A percentile compares a stretch with the other conserved stretches of the same genome.
These are phyloP conservation scores for Deilephila elpenor DNA, from an alignment of 2,888 invertebrate species.

Conservation along the genomic window DNA sequence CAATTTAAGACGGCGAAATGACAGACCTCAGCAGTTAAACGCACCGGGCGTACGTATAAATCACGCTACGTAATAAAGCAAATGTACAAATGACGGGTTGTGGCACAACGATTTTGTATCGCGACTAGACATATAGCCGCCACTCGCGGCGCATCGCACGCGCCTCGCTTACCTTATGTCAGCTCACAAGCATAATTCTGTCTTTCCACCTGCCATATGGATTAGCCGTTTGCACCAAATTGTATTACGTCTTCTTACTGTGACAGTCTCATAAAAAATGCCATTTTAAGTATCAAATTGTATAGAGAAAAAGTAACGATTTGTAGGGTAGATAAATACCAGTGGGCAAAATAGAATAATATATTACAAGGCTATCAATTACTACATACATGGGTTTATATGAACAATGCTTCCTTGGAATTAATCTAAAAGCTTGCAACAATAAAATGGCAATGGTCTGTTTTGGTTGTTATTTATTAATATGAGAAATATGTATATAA, in stretches of 20 bases:
- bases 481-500: slow-evolving; percentile 24
- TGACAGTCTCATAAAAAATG: no score
- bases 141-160: slow-evolving; percentile 64
- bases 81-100: slow-evolving; percentile 74
- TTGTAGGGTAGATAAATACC: no score
- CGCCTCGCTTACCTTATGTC: slow-evolving; percentile 69
- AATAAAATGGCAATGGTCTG: background rate
- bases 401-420: no score
- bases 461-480: slow-evolving; percentile 20
- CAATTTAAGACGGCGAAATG: slow-evolving; percentile 82
- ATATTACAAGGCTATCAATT: no score
- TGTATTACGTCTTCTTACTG: no score
- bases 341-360: no score
- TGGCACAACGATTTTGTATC: slow-evolving; percentile 49
- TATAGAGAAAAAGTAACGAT: no score
- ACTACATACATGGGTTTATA: no score
- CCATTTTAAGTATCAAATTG: no score
- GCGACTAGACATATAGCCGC: slow-evolving; percentile 46
- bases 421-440: background rate
- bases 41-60: slow-evolving; percentile 80
- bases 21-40: slow-evolving; percentile 82
- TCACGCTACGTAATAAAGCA: slow-evolving; percentile 80
- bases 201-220: slow-evolving; percentile 46
- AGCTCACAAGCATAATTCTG: background rate
- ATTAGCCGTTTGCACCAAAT: background rate